A percentile compares a stretch with the other conserved stretches of the same genome.
These are phyloP conservation scores for Malurus elegans DNA, from an alignment of 2,113 vertebrate species.

Conservation along the genomic window DNA sequence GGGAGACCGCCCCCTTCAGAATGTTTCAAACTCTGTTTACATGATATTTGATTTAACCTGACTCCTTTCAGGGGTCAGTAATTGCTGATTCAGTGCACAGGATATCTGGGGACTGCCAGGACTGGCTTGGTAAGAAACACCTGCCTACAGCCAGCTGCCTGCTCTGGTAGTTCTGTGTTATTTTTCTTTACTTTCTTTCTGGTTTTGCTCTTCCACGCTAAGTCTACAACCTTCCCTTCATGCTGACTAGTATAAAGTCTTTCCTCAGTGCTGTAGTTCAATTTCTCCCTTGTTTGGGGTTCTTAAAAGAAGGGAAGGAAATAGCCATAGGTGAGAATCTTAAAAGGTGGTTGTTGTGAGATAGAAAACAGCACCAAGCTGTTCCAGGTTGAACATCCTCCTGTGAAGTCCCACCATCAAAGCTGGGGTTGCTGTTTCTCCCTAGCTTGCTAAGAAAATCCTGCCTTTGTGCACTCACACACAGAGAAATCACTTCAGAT, in stretches of 20 bases:
- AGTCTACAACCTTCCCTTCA: neutral
- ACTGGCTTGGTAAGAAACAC: neutral
- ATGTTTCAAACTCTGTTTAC: neutral
- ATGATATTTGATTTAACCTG: neutral
- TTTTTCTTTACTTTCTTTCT: neutral
- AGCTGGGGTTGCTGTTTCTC: neutral
- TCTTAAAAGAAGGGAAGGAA: constrained; percentile 9
- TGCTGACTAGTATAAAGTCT: neutral
- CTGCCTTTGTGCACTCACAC: neutral
- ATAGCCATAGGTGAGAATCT: constrained; percentile 29
- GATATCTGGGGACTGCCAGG: neutral
- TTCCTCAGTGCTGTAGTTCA: neutral
- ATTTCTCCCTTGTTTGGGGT: neutral
- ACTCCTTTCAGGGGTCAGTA: neutral
- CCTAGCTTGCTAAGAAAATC: constrained; percentile 10
- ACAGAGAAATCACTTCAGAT: neutral
- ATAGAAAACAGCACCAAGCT: constrained; percentile 18
- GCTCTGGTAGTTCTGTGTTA: neutral
- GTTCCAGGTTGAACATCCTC: neutral
- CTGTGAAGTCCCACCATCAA: constrained; percentile 13
- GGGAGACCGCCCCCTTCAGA: neutral
- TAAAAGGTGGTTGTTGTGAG: constrained; percentile 25
- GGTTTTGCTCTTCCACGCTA: neutral
- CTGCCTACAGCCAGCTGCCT: neutral
- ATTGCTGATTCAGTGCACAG: neutral